A percentile compares a stretch with the other conserved stretches of the same genome.
These are phyloP conservation scores for Melinaea marsaeus DNA, from an alignment of 2,888 invertebrate genomes.

Conservation along the genomic window DNA sequence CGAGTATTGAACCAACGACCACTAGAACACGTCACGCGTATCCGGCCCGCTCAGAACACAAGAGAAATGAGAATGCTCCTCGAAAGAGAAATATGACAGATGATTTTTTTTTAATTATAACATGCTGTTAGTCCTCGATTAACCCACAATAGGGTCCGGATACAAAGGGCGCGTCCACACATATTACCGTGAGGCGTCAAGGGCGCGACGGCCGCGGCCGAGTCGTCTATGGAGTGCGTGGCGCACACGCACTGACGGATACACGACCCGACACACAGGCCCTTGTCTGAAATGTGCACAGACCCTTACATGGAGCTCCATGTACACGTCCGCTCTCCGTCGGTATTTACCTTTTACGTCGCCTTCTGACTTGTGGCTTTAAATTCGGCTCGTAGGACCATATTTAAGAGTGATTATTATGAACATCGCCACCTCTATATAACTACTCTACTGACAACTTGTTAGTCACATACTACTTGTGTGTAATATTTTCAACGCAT, in stretches of 20 bases:
- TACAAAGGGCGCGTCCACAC: constrained; percentile 8
- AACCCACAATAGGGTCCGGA: too few relatives aligned
- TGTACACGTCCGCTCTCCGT: not conserved
- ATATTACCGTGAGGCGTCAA: constrained; percentile 51
- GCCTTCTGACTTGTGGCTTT: not conserved
- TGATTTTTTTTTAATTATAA: too few relatives aligned
- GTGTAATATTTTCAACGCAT: constrained; percentile 12
- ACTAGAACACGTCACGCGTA: too few relatives aligned
- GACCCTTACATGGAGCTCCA: constrained; percentile 40
- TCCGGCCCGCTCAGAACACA: too few relatives aligned
- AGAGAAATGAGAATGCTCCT: too few relatives aligned
- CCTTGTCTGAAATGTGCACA: constrained; percentile 64
- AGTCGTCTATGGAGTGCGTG: constrained; percentile 63
- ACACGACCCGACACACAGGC: constrained; percentile 72
- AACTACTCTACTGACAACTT: constrained; percentile 7
- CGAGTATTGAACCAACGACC: too few relatives aligned
- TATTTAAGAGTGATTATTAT: not conserved
- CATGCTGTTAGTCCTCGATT: too few relatives aligned
- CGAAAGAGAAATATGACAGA: too few relatives aligned
- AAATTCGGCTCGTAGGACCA: constrained; percentile 8
- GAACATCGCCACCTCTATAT: constrained; percentile 6
- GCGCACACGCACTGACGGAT: constrained; percentile 72
- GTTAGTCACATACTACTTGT: constrained; percentile 16
- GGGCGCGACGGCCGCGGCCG: constrained; percentile 56
- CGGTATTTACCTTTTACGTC: not conserved